Evolutionary conservation across 64 coral and sea anemone genomes (phyloP).

Genomic region (Montipora foliosa): DNA sequence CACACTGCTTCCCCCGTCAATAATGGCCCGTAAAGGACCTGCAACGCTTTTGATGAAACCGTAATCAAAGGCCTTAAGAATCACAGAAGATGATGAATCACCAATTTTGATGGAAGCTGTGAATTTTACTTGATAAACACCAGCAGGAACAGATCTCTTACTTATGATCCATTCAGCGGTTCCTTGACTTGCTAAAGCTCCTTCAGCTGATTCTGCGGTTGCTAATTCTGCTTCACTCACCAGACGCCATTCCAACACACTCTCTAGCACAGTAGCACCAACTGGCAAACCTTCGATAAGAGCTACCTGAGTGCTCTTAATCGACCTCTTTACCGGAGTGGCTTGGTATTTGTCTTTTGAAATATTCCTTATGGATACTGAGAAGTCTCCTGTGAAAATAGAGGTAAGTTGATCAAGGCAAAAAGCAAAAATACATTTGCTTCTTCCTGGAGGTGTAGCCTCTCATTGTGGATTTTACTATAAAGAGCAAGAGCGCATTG

Average conservation of each 20-base stretch:
- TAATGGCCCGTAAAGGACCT: background rate
- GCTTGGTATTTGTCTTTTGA: slow-evolving; percentile 15
- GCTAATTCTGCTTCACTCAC: slow-evolving; percentile 1
- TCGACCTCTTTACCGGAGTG: background rate
- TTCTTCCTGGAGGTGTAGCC: no score
- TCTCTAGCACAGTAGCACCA: background rate
- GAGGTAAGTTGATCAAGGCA: background rate
- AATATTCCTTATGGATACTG: background rate
- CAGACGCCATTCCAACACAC: slow-evolving; percentile 8
- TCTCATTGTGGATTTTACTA: no score
- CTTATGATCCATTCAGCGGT: slow-evolving; percentile 24
- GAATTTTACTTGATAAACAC: slow-evolving; percentile 24
- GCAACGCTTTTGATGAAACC: slow-evolving; percentile 26
- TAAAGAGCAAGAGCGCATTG: no score
- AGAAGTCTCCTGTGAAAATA: slow-evolving; percentile 30
- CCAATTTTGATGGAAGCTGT: background rate
- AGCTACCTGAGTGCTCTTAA: background rate
- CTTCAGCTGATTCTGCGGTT: background rate
- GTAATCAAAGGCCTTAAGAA: slow-evolving; percentile 9
- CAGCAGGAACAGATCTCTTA: background rate
- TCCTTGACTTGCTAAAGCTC: background rate
- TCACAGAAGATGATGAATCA: background rate
- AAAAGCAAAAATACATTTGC: background rate
- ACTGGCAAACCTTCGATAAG: background rate
- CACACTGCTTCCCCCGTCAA: slow-evolving; percentile 43